These are phyloP conservation scores for Melanargia galathea DNA, from an alignment of 2,888 invertebrate species.

Conservation along the genomic window DNA sequence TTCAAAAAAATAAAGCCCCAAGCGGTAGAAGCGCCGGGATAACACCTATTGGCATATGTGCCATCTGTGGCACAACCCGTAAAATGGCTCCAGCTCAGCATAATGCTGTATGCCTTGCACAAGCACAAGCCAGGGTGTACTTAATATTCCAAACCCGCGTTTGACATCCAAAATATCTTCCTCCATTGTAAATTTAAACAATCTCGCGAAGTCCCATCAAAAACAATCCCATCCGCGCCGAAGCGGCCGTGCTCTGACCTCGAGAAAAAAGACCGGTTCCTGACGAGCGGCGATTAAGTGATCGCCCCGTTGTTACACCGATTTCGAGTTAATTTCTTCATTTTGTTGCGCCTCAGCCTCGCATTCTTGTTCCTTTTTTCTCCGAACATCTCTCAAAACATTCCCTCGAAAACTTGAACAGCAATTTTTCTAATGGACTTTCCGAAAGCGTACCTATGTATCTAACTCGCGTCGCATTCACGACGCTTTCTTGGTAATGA, in stretches of 20 bases:
- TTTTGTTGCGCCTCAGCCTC: conserved; percentile 61
- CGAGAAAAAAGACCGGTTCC: conserved; percentile 62
- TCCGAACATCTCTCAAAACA: conserved; percentile 42
- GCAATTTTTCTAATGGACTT: conserved; percentile 75
- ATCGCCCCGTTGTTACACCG: conserved; percentile 72
- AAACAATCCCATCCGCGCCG: conserved; percentile 55
- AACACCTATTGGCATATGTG: too few species aligned
- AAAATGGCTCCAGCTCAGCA: too few species aligned
- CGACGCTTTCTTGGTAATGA: conserved; percentile 53
- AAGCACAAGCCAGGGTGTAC: too few species aligned
- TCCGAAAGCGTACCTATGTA: conserved; percentile 49
- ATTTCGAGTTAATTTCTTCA: conserved; percentile 77
- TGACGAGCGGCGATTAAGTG: conserved; percentile 66
- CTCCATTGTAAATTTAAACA: conserved; percentile 27
- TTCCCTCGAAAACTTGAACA: conserved; percentile 55
- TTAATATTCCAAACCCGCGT: neutral
- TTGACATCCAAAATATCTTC: neutral
- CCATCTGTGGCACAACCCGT: too few species aligned
- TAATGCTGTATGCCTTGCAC: too few species aligned
- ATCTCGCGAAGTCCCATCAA: conserved; percentile 47
- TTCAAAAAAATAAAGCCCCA: too few species aligned
- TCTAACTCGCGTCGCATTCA: conserved; percentile 49
- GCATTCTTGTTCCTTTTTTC: conserved; percentile 51
- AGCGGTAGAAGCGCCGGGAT: too few species aligned
- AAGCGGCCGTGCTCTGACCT: conserved; percentile 53